Evolutionary conservation across 2,888 invertebrate genomes (phyloP), one percentile per base, ranked within the genome.

Genomic region (Thumatha senex): DNA sequence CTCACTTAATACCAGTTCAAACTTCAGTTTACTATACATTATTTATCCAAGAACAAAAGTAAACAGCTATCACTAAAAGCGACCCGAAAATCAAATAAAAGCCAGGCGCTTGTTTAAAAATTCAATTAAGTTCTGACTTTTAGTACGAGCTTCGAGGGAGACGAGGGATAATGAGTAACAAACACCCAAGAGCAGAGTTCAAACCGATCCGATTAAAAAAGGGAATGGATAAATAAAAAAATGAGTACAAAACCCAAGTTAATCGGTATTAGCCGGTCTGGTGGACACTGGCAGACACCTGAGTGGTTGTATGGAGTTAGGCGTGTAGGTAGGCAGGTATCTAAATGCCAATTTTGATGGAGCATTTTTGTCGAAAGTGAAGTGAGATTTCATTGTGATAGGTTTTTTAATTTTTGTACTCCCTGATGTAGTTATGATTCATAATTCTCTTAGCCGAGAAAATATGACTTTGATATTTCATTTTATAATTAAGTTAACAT

Each of bases 211-310:
- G 69, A 70, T 74, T 66, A 67, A 72, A 65, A 70, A 56, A 38
- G 38, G 39, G 46, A 50, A 51, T 41, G 39, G 8, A 40, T 18
- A 51, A 54, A 48, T 54, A 5, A 5, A 24, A 13, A 40, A 30
- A n/a, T 7, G 33, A 24, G 7, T 2, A 9, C 7, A 35, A 12
- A 29, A 44, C 60, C 61, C 56, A 49, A 31, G 67, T 76, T 82
- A 81, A 82, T 80, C 78, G 79, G 78, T 62, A 83, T 83, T 82
- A 84, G 66, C 66, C 78, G 82, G 84, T 84, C 84, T 84, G 76
- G 80, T 73, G 78, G 63, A 56, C 70, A 63, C 73, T 72, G 59
- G 61, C 50, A 54, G 64, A 67, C 62, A 67, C 69, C 66, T 58
- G 67, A 62, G 49, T 46, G 56, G 54, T 57, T 61, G 58, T 61